These are phyloP conservation scores for Drosophila anomelani DNA, from an alignment of 2,888 invertebrate genomes.

Conservation along the genomic window DNA sequence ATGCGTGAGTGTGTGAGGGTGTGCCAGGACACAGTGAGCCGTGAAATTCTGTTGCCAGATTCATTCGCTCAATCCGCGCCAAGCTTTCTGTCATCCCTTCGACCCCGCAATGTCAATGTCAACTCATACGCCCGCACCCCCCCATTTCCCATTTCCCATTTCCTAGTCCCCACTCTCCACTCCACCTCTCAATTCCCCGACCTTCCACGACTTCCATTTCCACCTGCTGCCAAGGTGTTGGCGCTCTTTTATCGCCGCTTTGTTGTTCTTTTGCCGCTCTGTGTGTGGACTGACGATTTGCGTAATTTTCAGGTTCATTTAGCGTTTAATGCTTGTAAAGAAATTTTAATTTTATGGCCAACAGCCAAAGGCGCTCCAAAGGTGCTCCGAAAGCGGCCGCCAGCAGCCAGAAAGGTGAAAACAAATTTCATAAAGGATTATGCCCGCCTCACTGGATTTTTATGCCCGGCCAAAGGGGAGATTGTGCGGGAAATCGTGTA, in stretches of 20 bases:
- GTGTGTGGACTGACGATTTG: constrained; percentile 64
- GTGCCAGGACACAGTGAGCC: constrained; percentile 43
- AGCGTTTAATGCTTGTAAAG: constrained; percentile 80
- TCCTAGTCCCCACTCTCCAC: neutral
- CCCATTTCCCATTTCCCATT: neutral
- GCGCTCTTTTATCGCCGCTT: constrained; percentile 55
- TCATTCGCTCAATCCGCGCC: constrained; percentile 64
- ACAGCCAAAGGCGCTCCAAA: constrained; percentile 65
- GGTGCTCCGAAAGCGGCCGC: constrained; percentile 35
- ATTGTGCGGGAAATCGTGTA: neutral
- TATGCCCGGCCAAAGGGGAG: constrained; percentile 18
- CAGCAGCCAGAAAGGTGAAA: constrained; percentile 51
- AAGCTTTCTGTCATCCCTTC: constrained; percentile 51
- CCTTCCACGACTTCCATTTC: constrained; percentile 7
- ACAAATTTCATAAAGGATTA: constrained; percentile 71
- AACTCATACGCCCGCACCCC: constrained; percentile 26
- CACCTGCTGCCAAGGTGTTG: constrained; percentile 50
- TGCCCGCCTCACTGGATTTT: constrained; percentile 57
- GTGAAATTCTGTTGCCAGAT: constrained; percentile 59
- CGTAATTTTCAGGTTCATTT: constrained; percentile 83
- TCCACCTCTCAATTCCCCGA: constrained; percentile 1
- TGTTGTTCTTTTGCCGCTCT: constrained; percentile 35
- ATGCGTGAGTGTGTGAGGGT: constrained; percentile 16
- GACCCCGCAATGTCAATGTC: constrained; percentile 62
- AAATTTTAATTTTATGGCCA: constrained; percentile 80